Evolutionary conservation across 2,888 invertebrate genomes (phyloP).

Genomic region (Philopedon plagiatum): DNA sequence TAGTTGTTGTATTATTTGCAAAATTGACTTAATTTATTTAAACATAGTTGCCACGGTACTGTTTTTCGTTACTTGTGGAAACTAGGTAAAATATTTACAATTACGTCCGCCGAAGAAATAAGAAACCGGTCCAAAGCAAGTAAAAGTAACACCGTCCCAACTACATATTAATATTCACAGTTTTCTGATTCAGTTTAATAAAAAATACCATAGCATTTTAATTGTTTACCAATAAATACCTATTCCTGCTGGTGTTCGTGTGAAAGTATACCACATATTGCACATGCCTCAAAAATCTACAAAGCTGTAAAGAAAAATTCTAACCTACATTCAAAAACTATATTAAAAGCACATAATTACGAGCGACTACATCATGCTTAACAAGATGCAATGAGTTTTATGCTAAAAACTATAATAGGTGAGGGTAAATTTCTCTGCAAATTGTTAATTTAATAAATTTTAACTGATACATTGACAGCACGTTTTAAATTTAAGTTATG

Average conservation of each 20-base stretch:
- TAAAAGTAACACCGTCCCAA: too few species aligned
- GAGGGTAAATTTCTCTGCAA: background rate
- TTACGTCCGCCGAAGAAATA: too few species aligned
- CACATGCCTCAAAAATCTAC: slow-evolving; percentile 43
- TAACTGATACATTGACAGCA: background rate
- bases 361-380: background rate
- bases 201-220: background rate
- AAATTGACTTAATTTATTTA: too few species aligned
- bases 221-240: slow-evolving; percentile 44
- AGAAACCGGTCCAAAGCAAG: too few species aligned
- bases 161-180: background rate
- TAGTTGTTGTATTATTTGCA: too few species aligned
- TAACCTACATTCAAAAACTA: slow-evolving; percentile 25
- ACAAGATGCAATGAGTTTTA: background rate
- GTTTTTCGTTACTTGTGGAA: too few species aligned
- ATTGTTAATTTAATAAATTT: background rate
- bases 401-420: background rate
- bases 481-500: background rate
- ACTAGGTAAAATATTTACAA: too few species aligned
- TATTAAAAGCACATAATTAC: slow-evolving; percentile 1
- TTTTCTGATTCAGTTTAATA: background rate
- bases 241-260: slow-evolving; percentile 49
- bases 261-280: slow-evolving; percentile 49
- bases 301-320: slow-evolving; percentile 31
- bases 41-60: too few species aligned